Base-by-base conservation (phyloP, 1,140 invertebrate species). In the Pogonognathellus flavescens region DNA sequence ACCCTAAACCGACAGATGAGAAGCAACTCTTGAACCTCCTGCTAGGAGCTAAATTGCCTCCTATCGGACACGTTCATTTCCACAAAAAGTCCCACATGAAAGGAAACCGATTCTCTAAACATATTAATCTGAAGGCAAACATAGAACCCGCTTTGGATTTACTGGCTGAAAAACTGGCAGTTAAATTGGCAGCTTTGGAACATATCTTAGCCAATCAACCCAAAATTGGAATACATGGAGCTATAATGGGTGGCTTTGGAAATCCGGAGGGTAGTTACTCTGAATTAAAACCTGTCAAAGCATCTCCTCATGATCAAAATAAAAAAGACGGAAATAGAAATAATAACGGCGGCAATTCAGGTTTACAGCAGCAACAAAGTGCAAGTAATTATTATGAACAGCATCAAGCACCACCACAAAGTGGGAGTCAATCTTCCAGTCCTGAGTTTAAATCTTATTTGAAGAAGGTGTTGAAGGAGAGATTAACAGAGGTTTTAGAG, bases 101-200 rank as follows among this genome's bases (percentile, higher is more conserved):
- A 62, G 20, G 49, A 25, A 50, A 72, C 52, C 50, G 72, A n/a
- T 3, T 59, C 41, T 57, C 41, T 16, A 53, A 83, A 57, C 81
- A 80, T 20, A 14, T 25, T 5, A 60, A 83, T 10, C 9, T 81
- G 8, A 60, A 66, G 22, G 52, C 80, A 50, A 80, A 49, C 20
- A 41, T 83, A 22, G 81, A 86, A 76, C 85, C 88, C 0, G 84
- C 87, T 16, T 49, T 88, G 11, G 88, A 88, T 31, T 11, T 85
- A 11, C 52, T 88, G 1, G 88, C 88, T 16, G 88, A 88, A 62
- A 87, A 88, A 41, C 31, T 88, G 16, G 85, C 86, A 25, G 13
- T 84, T 10, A 87, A 87, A 57, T 59, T 87, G 9, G 25, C 80
- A 41, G 55, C 83, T 25, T 20, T 86, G 0, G 84, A 86, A 57